These are phyloP conservation scores for Paragorgia papillata DNA, from an alignment of 92 coral and sea anemone genomes.

Conservation along the genomic window DNA sequence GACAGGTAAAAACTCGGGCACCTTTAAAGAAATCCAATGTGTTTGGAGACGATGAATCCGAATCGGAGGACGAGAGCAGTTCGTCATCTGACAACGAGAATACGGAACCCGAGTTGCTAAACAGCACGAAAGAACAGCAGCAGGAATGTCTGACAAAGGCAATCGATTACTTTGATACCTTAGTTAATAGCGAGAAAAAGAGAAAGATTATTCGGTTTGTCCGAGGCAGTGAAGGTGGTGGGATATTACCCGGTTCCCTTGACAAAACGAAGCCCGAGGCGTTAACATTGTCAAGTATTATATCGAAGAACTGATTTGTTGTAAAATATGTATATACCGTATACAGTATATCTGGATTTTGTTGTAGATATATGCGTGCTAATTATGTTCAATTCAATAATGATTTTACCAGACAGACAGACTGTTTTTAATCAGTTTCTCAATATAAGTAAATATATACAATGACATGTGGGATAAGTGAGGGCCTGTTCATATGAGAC, in stretches of 20 bases:
- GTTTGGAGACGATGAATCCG: conserved; percentile 88
- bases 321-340: too few species aligned
- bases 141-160: conserved; percentile 83
- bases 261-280: conserved; percentile 22
- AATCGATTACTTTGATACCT: conserved; percentile 94
- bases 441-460: too few species aligned
- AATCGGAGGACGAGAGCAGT: conserved; percentile 69
- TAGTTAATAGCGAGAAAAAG: conserved; percentile 66
- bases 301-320: background rate
- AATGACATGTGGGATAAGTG: too few species aligned
- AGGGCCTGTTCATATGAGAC: too few species aligned
- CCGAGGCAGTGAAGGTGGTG: conserved; percentile 70
- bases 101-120: conserved; percentile 55
- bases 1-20: conserved; percentile 46
- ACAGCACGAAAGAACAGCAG: conserved; percentile 76
- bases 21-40: conserved; percentile 68
- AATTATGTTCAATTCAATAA: too few species aligned
- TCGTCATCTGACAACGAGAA: conserved; percentile 12
- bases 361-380: too few species aligned
- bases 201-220: conserved; percentile 89
- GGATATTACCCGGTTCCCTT: conserved; percentile 81
- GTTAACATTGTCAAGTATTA: conserved; percentile 22
- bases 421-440: too few species aligned
- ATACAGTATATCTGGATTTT: too few species aligned
- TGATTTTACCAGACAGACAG: too few species aligned